Conservation (phyloP, 2,888 invertebrate genomes). For the Drosophila paranaensis region DNA sequence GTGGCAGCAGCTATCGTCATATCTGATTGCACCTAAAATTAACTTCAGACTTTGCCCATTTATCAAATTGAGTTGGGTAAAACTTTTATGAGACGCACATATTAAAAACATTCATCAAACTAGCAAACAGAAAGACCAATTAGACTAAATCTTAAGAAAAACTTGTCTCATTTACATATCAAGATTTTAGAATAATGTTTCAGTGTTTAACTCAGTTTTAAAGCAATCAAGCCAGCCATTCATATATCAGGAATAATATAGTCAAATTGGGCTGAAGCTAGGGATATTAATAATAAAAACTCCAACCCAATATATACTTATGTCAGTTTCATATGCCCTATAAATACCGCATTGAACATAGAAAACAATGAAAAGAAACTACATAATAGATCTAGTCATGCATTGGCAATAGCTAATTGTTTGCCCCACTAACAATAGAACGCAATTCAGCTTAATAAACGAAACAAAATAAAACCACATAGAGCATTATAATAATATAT, state of each 20-base stretch:
- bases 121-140: neutral
- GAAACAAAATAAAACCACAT: slow-evolving; percentile 18
- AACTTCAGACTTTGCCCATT: slow-evolving; percentile 28
- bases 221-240: neutral
- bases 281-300: neutral
- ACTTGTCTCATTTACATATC: slow-evolving; percentile 4
- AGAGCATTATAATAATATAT: slow-evolving; percentile 9
- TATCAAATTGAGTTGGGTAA: slow-evolving; percentile 20
- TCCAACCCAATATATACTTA: neutral
- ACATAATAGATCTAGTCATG: slow-evolving; percentile 2
- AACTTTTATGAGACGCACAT: slow-evolving; percentile 6
- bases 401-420: slow-evolving; percentile 16
- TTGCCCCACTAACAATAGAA: slow-evolving; percentile 14
- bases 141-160: neutral
- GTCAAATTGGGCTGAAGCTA: neutral
- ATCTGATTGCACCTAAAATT: slow-evolving; percentile 28
- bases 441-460: slow-evolving; percentile 43
- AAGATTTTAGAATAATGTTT: neutral
- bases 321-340: neutral
- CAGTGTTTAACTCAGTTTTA: neutral
- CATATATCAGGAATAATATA: neutral
- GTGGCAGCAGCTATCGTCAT: slow-evolving; percentile 10
- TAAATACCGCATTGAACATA: neutral
- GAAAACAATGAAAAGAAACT: neutral
- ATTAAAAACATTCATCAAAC: slow-evolving; percentile 26